These are phyloP conservation scores for Tricholaema leucomelas DNA, from an alignment of 2,113 vertebrate genomes.

Conservation along the genomic window DNA sequence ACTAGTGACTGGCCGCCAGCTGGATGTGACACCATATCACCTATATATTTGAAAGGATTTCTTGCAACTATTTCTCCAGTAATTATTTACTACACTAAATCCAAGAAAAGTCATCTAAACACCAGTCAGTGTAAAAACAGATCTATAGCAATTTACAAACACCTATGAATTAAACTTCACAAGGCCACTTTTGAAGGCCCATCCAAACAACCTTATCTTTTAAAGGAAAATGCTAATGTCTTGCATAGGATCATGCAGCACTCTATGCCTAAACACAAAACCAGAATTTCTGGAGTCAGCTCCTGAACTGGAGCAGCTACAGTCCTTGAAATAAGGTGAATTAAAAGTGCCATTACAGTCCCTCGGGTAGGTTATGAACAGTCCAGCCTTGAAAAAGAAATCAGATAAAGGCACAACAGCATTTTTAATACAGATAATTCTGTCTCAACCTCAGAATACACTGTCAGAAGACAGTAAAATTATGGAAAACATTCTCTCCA, in stretches of 20 bases:
- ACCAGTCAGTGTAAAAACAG: neutral
- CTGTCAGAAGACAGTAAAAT: neutral
- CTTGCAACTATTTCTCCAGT: neutral
- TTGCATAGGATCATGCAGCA: neutral
- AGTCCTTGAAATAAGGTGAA: neutral
- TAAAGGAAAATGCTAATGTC: neutral
- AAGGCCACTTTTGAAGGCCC: neutral
- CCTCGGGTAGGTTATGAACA: neutral
- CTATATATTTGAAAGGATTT: neutral
- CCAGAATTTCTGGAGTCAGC: neutral
- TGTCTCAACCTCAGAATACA: neutral
- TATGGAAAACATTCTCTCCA: neutral
- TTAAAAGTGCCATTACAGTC: neutral
- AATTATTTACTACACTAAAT: neutral
- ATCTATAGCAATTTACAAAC: neutral
- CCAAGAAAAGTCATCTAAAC: neutral
- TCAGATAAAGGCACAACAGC: neutral
- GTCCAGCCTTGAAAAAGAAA: neutral
- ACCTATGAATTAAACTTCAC: neutral
- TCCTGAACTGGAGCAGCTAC: neutral
- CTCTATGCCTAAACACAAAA: neutral
- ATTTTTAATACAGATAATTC: neutral
- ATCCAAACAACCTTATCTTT: neutral
- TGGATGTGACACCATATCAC: no score
- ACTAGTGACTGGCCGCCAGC: no score